These are phyloP conservation scores for Eulithis testata DNA, from an alignment of 2,888 invertebrate genomes.

Conservation along the genomic window DNA sequence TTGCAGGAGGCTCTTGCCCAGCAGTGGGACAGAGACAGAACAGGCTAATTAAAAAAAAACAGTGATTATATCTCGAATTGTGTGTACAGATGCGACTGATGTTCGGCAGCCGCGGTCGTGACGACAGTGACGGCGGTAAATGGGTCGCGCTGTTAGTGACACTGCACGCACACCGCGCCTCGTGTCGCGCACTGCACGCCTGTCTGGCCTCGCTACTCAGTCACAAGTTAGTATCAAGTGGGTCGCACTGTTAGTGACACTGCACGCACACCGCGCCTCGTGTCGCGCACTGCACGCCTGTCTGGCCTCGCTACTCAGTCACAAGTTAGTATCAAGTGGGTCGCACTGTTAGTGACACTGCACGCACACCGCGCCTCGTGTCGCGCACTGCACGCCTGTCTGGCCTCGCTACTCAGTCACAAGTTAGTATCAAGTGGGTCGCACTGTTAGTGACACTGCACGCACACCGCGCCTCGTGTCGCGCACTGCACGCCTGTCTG, in stretches of 20 bases:
- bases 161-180: slow-evolving; percentile 94
- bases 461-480: slow-evolving; percentile 96
- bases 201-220: slow-evolving; percentile 86
- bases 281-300: slow-evolving; percentile 92
- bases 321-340: slow-evolving; percentile 50
- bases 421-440: slow-evolving; percentile 52
- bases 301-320: slow-evolving; percentile 85
- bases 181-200: slow-evolving; percentile 92
- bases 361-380: slow-evolving; percentile 96
- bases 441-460: slow-evolving; percentile 93
- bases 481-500: slow-evolving; percentile 89
- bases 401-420: slow-evolving; percentile 84
- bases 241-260: no score
- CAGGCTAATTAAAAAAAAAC: no score
- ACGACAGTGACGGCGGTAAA: slow-evolving; percentile 59
- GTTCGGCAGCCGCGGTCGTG: slow-evolving; percentile 78
- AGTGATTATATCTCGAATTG: no score
- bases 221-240: slow-evolving; percentile 56
- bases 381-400: slow-evolving; percentile 90
- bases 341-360: slow-evolving; percentile 92
- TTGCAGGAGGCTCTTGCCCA: no score
- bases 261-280: slow-evolving; percentile 95
- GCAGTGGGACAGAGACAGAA: no score
- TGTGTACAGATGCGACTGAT: slow-evolving; percentile 86
- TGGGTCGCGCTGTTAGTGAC: slow-evolving; percentile 85